A percentile compares a stretch with the other conserved stretches of the same genome.
phyloP scores from a whole-genome alignment of 2,113 vertebrate species.

The Dunckerocampus dactyliophorus region DNA sequence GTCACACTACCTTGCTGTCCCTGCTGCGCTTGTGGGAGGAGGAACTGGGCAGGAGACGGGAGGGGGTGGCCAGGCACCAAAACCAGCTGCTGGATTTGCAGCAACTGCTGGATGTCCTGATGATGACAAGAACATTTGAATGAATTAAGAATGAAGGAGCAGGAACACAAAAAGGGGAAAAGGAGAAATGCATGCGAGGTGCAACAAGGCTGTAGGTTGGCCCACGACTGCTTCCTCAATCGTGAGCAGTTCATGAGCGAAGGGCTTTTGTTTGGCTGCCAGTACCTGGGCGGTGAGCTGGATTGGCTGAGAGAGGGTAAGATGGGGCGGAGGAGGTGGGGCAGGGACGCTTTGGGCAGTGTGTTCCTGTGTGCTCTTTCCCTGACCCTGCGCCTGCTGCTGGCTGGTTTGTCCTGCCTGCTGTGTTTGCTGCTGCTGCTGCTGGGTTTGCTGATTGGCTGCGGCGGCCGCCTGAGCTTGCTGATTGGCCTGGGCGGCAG shows the following conservation, averaged over 20 bases:
- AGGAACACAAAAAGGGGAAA: background rate
- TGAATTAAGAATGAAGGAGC: background rate
- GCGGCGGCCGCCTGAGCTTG: conserved; percentile 70
- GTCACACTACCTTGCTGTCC: conserved; percentile 84
- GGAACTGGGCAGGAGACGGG: conserved; percentile 85
- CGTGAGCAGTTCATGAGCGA: conserved; percentile 27
- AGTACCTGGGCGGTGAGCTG: conserved; percentile 93
- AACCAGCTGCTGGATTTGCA: conserved; percentile 89
- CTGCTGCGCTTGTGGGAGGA: conserved; percentile 86
- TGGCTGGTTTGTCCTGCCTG: conserved; percentile 61
- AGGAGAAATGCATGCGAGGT: conserved; percentile 12
- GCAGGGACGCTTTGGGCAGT: conserved; percentile 70
- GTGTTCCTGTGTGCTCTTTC: conserved; percentile 74
- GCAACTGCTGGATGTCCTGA: conserved; percentile 88
- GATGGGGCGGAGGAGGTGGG: conserved; percentile 81
- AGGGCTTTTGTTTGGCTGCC: conserved; percentile 31
- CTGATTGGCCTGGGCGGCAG: conserved; percentile 72
- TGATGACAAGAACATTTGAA: conserved; percentile 10
- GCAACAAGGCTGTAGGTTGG: background rate
- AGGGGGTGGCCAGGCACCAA: conserved; percentile 84
- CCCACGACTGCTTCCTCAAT: conserved; percentile 22
- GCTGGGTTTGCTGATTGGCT: conserved; percentile 73
- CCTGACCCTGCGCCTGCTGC: conserved; percentile 70
- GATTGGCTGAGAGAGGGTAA: conserved; percentile 88
- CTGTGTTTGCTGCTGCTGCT: conserved; percentile 55